Evolutionary conservation across 2,113 vertebrate genomes (phyloP).

Genomic region (Clarias gariepinus): DNA sequence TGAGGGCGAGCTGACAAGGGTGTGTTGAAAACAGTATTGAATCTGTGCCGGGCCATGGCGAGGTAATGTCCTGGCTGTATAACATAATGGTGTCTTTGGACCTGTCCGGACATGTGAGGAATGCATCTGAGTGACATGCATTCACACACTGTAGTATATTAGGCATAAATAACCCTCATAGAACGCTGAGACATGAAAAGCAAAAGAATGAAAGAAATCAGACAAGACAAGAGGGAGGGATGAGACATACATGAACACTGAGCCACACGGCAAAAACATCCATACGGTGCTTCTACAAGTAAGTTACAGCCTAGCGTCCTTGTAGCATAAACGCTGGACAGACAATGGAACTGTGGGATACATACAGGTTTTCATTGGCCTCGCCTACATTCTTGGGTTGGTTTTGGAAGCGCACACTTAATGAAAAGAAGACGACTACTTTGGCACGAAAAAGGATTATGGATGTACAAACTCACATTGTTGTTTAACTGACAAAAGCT

Average conservation of each 20-base stretch:
- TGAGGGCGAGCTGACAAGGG: neutral
- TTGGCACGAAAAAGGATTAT: slow-evolving; percentile 28
- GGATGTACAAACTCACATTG: slow-evolving; percentile 11
- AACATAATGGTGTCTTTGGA: slow-evolving; percentile 12
- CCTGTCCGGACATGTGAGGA: slow-evolving; percentile 49
- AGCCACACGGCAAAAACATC: neutral
- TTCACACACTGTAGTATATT: slow-evolving; percentile 47
- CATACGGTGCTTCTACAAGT: neutral
- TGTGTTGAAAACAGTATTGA: neutral
- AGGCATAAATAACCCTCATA: slow-evolving; percentile 45
- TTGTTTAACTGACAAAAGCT: slow-evolving; percentile 6
- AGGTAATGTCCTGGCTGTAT: slow-evolving; percentile 31
- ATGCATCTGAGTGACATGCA: slow-evolving; percentile 50
- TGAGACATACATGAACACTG: neutral
- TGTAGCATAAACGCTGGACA: neutral
- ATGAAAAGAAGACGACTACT: slow-evolving; percentile 12
- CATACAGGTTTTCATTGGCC: slow-evolving; percentile 10
- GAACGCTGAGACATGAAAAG: slow-evolving; percentile 12
- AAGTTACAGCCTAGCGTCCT: neutral
- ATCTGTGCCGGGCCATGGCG: neutral
- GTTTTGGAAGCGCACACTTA: neutral
- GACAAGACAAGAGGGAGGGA: neutral
- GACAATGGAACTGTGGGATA: neutral
- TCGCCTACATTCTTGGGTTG: slow-evolving; percentile 28
- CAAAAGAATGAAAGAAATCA: slow-evolving; percentile 5